phyloP scores from a whole-genome alignment of 2,113 vertebrate species.

The Eptesicus fuscus region DNA sequence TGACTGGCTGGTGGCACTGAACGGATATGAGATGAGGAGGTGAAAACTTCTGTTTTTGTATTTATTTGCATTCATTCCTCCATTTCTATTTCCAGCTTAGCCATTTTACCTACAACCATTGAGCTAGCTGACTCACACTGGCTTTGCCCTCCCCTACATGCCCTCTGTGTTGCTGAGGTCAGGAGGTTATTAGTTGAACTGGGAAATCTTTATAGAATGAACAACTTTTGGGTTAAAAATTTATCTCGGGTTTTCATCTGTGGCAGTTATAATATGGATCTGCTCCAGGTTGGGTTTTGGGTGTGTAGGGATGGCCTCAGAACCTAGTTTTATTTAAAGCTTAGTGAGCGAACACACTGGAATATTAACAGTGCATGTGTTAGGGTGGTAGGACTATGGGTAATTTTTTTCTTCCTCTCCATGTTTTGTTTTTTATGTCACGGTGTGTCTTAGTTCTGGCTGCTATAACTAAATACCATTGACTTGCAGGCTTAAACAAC shows the following conservation, averaged over 20 bases:
- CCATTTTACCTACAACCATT: background rate
- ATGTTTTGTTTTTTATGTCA: background rate
- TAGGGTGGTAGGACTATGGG: background rate
- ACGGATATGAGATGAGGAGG: background rate
- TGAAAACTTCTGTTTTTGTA: background rate
- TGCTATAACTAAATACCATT: background rate
- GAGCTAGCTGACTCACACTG: background rate
- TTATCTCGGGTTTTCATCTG: background rate
- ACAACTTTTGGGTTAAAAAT: background rate
- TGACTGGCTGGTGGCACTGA: background rate
- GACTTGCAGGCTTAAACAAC: background rate
- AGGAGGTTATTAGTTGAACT: background rate
- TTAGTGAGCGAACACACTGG: background rate
- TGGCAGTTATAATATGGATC: background rate
- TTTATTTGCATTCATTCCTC: background rate
- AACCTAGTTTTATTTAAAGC: background rate
- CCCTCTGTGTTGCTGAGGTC: background rate
- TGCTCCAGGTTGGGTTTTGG: background rate
- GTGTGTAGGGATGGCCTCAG: background rate
- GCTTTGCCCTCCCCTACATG: fast-evolving
- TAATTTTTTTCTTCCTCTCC: background rate
- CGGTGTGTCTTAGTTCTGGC: background rate
- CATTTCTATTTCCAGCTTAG: background rate
- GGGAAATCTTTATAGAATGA: background rate
- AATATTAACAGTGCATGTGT: background rate